These are phyloP conservation scores for Scylla paramamosain DNA, from an alignment of 1,140 invertebrate genomes.

Conservation along the genomic window DNA sequence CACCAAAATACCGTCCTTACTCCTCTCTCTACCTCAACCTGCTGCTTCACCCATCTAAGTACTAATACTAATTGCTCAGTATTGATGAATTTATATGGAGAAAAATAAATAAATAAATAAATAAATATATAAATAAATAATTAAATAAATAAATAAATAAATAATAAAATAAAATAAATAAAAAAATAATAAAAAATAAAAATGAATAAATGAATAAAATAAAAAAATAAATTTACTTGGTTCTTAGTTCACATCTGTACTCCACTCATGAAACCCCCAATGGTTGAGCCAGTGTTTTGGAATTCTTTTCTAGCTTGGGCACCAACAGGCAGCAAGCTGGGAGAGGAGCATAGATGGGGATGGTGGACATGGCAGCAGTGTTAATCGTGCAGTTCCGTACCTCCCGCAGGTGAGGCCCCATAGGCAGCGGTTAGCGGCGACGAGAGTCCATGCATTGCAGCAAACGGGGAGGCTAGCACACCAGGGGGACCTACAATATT, in stretches of 20 bases:
- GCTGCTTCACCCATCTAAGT: slow-evolving; percentile 38
- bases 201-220: no score
- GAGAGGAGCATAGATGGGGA: slow-evolving; percentile 61
- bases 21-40: slow-evolving; percentile 53
- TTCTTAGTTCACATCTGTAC: neutral
- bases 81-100: neutral
- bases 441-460: slow-evolving; percentile 86
- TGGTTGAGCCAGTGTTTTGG: neutral
- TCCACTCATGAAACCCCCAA: neutral
- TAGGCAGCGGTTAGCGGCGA: slow-evolving; percentile 86
- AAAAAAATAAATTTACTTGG: no score
- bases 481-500: slow-evolving; percentile 86
- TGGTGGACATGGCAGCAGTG: slow-evolving; percentile 72
- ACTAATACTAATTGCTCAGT: neutral
- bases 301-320: slow-evolving; percentile 29
- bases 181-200: no score
- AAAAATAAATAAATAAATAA: neutral
- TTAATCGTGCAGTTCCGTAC: slow-evolving; percentile 79
- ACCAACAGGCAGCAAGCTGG: slow-evolving; percentile 69
- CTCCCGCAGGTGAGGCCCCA: slow-evolving; percentile 85
- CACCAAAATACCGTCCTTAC: slow-evolving; percentile 66
- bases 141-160: neutral
- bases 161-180: no score
- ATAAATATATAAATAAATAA: neutral
- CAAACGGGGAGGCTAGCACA: slow-evolving; percentile 91